Base-by-base conservation (phyloP, 2,888 invertebrate genomes). In the Ectemnius continuus region DNA sequence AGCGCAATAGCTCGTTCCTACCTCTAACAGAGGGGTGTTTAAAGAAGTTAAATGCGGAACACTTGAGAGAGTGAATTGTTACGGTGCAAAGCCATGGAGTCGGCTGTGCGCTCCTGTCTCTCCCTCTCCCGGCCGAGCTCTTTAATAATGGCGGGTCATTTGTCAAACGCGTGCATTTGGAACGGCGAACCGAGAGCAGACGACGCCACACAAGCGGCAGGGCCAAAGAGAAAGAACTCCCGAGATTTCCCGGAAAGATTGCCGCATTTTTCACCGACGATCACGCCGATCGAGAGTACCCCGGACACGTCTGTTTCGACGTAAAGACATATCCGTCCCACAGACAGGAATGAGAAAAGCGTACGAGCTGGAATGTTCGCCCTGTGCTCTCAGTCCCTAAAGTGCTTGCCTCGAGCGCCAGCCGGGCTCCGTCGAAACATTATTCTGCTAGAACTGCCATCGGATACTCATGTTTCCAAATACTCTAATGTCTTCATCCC, bases 261-360 rank as follows among this genome's bases (percentile, higher is more conserved):
- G 58, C 58, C 20, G 47, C 61, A 65, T 73, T 70, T 73, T 66
- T 61, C 65, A 56, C n/a, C 28, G 28, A 52, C 20, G 36, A 36
- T 36, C 36, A 36, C 36, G 36, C 8, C 52, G 52, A 52, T 57
- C 36, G 56, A 16, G 52, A 61, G 61, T 16, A 52, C 6, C 36
- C 5, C 28, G 60, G 45, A 52, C 23, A 23, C 16, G 52, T 69
- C 75, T 70, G 79, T 79, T 75, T 71, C 60, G 69, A 62, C 59
- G 74, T 74, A 76, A 83, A 82, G 79, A 83, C 76, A 73, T 76
- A 83, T 81, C 76, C 76, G 78, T 70, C 70, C 59, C 46, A 61
- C 66, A 46, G 60, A 46, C 70, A 62, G 65, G 62, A 63, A 47
- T 70, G 57, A 60, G 47, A 66, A 46, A 66, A 58, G 65, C 46